Conservation (phyloP, 2,888 invertebrate genomes). For the Frankliniella intonsa region DNA sequence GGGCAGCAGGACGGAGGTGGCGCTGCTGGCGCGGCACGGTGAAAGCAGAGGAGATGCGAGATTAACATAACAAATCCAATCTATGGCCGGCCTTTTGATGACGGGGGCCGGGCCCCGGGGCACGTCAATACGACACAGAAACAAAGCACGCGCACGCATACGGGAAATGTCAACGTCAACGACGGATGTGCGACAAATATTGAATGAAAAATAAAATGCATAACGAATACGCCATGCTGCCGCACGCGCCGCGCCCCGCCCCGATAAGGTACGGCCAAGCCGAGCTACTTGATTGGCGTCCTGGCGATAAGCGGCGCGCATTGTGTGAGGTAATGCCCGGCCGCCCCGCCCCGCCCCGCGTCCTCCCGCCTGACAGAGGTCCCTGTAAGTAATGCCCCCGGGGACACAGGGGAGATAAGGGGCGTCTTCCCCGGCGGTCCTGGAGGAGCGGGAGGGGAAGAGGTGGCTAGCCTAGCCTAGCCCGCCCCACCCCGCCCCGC, state of each 20-base stretch:
- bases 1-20: too few species aligned
- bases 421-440: background rate
- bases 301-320: background rate
- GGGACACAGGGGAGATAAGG: background rate
- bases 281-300: too few species aligned
- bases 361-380: background rate
- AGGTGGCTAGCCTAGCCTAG: too few species aligned
- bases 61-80: constrained; percentile 23
- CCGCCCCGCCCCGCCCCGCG: background rate
- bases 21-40: background rate
- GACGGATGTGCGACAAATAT: background rate
- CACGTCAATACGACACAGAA: too few species aligned
- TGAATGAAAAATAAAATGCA: too few species aligned
- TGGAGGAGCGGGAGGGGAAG: background rate
- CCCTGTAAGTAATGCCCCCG: background rate
- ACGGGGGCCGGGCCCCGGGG: background rate
- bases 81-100: background rate
- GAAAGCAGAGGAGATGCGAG: background rate
- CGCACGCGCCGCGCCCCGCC: too few species aligned
- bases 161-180: too few species aligned
- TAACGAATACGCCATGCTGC: too few species aligned
- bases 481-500: too few species aligned
- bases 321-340: background rate
- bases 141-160: too few species aligned
- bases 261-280: too few species aligned